Evolutionary conservation across 2,797 vertebrate genomes (phyloP).

Genomic region (Eremophila alpestris): DNA sequence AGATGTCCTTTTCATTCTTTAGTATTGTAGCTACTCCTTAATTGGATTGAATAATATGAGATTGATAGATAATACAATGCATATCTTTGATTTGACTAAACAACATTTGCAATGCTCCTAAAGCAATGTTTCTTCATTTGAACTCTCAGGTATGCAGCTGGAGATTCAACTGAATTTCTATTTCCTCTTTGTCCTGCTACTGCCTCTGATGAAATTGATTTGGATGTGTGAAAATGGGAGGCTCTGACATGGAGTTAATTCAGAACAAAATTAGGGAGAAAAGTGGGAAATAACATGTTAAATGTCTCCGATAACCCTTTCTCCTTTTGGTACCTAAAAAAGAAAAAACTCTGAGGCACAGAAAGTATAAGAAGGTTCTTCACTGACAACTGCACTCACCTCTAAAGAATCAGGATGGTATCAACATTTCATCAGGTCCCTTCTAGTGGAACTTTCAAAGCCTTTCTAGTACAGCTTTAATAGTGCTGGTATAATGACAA

Average conservation of each 20-base stretch:
- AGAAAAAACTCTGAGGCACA: not conserved
- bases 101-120: not conserved
- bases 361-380: not conserved
- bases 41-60: constrained; percentile 8
- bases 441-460: not conserved
- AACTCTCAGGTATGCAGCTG: not conserved
- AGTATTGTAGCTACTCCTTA: not conserved
- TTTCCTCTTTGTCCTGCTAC: not conserved
- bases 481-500: not conserved
- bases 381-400: not conserved
- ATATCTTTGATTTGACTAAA: not conserved
- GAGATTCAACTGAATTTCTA: not conserved
- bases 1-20: constrained; percentile 9
- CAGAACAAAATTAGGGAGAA: not conserved
- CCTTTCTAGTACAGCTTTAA: not conserved
- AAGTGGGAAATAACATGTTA: not conserved
- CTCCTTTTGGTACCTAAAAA: not conserved
- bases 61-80: not conserved
- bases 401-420: not conserved
- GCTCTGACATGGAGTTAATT: not conserved
- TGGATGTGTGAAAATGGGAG: not conserved
- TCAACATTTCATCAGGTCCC: not conserved
- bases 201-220: not conserved
- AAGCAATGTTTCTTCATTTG: not conserved
- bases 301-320: not conserved